Evolutionary conservation across 2,888 invertebrate genomes (phyloP), one percentile per base, ranked within the genome.

Genomic region (Endomychus coccineus): DNA sequence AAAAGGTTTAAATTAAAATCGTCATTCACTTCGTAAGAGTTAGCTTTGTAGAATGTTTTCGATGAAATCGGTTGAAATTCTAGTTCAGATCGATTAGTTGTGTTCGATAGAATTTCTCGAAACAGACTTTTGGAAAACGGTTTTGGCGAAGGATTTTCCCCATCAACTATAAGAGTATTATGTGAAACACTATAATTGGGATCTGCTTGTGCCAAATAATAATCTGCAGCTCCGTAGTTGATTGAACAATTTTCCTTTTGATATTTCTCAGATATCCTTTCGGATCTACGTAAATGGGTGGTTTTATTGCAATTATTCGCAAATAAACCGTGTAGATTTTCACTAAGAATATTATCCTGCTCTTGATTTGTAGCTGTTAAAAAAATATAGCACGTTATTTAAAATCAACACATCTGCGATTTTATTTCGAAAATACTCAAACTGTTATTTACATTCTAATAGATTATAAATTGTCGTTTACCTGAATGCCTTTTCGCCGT

Each of bases 251-350:
- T 33, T 17, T 24, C 24, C 16, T 10, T 33, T 16, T 23, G 9
- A 17, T 24, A 24, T 24, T 25, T 33, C 13, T 35, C 10, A 5
- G 24, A 35, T 16, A 35, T 29, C 9, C 35, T 29, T 9, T 13
- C 3, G 12, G 35, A 35, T 28, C 35, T 35, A 11, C 35, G 35
- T 3, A 29, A 12, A 13, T 28, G 29, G 6, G 15, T 13, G 11
- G 16, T 29, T 9, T 22, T 16, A n/a, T n/a, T n/a, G n/a, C n/a
- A n/a, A 13, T 24, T 16, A 16, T 2, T 29, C 19, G 14, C 4
- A 12, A 35, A 35, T 9, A 35, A 24, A 35, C 35, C 29, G 13
- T 35, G 28, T 4, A 35, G 17, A 29, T 35, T 23, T 35, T 35
- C 35, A 17, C 24, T 23, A 2, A 35, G 35, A 11, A 35, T 35